Base-by-base conservation (phyloP, 2,113 vertebrate genomes). In the Ictidomys tridecemlineatus region DNA sequence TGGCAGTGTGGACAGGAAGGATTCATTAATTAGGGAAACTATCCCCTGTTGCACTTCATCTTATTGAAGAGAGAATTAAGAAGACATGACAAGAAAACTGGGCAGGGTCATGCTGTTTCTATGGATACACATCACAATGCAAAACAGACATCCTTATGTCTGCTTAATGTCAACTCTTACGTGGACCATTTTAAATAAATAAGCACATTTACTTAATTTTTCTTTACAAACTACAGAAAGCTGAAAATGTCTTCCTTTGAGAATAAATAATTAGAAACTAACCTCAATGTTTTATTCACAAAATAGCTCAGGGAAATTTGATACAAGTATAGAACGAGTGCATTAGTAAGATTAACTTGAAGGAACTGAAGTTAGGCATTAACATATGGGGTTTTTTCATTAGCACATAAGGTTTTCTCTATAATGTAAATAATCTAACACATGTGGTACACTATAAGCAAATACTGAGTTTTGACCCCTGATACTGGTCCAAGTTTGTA, bases 391-490 rank as follows among this genome's bases (percentile, higher is more conserved):
- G 72, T 58, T 48, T 30, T 32, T 56, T 56, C 56, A 61, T 24
- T 22, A 22, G 39, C 28, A 74, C 13, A 0, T 6, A 87, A 10
- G 5, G 11, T 24, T 58, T 37, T 34, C 87, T 72, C n/a, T 77
- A 58, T 85, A 88, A 85, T 48, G 3, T 30, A 73, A 45, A 73
- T 53, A 83, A 73, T 82, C 76, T 77, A 89, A 94, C 77, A n/a
- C 17, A 78, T 20, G 0, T 10, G n/a, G 5, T 73, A 2, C 9
- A 85, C 20, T 13, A 58, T 39, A 85, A 91, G 11, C 1, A 85
- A 90, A 88, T 34, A 84, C 0, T 74, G 0, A 76, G 28, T 45
- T 93, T 91, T 89, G 45, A 65, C 42, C 28, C 91, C 1, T 70
- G 14, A 70, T 77, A 58, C 6, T 61, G 67, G 11, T 12, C 70